These are phyloP conservation scores for Psittacula cyanocephala DNA, from an alignment of 2,113 vertebrate genomes.

Conservation along the genomic window DNA sequence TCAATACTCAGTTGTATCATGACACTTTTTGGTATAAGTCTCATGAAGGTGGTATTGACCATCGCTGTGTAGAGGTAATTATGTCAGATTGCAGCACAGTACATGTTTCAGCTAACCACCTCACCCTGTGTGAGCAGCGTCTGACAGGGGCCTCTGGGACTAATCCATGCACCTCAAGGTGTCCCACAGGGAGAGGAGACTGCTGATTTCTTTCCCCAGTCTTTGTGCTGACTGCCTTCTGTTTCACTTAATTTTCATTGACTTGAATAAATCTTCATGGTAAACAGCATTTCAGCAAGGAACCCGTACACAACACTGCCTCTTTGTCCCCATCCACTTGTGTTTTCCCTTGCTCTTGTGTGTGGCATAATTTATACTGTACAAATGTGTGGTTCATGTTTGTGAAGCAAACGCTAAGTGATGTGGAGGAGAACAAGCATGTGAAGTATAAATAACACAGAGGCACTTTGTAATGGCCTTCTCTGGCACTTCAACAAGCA, in stretches of 20 bases:
- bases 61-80: background rate
- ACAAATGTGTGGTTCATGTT: constrained; percentile 19
- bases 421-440: constrained; percentile 31
- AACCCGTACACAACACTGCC: background rate
- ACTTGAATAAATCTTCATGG: background rate
- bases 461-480: constrained; percentile 24
- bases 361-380: constrained; percentile 12
- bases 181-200: background rate
- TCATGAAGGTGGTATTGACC: background rate
- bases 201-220: background rate
- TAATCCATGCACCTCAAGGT: background rate
- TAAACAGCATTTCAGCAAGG: constrained; percentile 15
- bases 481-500: constrained; percentile 36
- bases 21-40: background rate
- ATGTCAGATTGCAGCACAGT: background rate
- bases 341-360: constrained; percentile 6
- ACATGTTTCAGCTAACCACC: background rate
- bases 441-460: constrained; percentile 28
- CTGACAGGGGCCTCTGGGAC: background rate
- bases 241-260: constrained; percentile 20
- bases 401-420: constrained; percentile 20
- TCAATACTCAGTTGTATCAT: background rate
- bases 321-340: constrained; percentile 13
- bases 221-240: background rate
- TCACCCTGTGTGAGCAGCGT: background rate